Conservation (phyloP, 2,888 invertebrate genomes). For the Odontocolon sp. region DNA sequence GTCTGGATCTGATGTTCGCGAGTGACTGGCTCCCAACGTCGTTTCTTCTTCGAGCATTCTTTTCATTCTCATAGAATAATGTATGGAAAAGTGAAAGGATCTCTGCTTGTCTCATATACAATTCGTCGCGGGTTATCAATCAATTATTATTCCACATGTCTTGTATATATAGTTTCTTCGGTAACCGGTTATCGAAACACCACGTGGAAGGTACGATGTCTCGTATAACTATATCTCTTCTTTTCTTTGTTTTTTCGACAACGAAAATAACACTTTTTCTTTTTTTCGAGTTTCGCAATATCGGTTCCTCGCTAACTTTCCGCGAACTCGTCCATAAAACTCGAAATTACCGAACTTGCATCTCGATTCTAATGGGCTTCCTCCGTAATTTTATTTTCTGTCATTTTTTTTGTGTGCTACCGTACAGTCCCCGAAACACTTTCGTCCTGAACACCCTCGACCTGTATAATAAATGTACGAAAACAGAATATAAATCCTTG, state of each 20-base stretch:
- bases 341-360: constrained; percentile 11
- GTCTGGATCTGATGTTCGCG: background rate
- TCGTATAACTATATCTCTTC: background rate
- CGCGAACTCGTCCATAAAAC: constrained; percentile 20
- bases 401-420: too few relatives aligned
- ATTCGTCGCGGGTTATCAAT: constrained; percentile 40
- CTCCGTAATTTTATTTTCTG: background rate
- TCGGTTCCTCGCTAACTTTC: constrained; percentile 15
- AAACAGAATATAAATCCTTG: background rate
- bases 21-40: background rate
- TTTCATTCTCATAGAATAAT: background rate
- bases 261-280: background rate
- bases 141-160: constrained; percentile 34
- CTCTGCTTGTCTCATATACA: background rate
- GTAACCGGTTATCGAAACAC: background rate
- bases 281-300: background rate
- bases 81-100: constrained; percentile 48
- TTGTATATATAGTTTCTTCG: background rate
- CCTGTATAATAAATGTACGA: background rate
- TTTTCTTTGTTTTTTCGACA: background rate
- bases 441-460: background rate
- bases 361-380: background rate
- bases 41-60: background rate
- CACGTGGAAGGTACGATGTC: too few relatives aligned
- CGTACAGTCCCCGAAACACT: background rate